phyloP scores from a whole-genome alignment of 2,888 invertebrate species.

The Empis livida region DNA sequence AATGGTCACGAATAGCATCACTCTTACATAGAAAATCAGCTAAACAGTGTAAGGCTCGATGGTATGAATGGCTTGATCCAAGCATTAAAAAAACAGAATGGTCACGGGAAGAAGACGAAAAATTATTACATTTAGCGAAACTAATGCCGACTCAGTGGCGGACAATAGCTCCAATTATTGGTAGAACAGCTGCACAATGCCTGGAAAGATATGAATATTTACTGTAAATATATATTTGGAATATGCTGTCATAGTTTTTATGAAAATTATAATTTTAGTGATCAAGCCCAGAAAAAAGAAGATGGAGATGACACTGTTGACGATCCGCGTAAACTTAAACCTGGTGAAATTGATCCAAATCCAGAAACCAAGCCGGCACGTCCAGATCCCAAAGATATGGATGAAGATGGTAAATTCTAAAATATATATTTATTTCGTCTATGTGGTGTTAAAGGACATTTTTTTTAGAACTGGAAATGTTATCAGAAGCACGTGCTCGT shows the following conservation, averaged over 20 bases:
- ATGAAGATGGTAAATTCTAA: slow-evolving; percentile 75
- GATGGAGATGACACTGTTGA: slow-evolving; percentile 85
- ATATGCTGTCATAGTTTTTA: not conserved
- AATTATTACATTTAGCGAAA: slow-evolving; percentile 91
- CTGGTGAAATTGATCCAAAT: slow-evolving; percentile 99
- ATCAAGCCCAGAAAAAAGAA: slow-evolving; percentile 94
- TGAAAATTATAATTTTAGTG: slow-evolving; percentile 40
- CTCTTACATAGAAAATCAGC: slow-evolving; percentile 95
- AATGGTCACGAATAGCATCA: slow-evolving; percentile 99
- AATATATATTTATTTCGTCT: not conserved
- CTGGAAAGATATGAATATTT: slow-evolving; percentile 94
- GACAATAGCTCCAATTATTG: slow-evolving; percentile 98
- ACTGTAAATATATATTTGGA: slow-evolving; percentile 42
- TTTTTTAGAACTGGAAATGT: slow-evolving; percentile 90
- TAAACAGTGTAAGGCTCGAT: slow-evolving; percentile 98
- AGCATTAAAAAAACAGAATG: slow-evolving; percentile 99
- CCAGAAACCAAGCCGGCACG: slow-evolving; percentile 99
- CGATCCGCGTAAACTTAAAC: slow-evolving; percentile 94
- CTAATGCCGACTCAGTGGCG: slow-evolving; percentile 99
- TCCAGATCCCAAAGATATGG: slow-evolving; percentile 99
- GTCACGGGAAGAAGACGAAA: slow-evolving; percentile 98
- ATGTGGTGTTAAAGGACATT: too few species aligned
- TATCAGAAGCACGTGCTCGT: slow-evolving; percentile 96
- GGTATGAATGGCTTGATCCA: slow-evolving; percentile 99
- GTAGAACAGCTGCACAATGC: slow-evolving; percentile 97